These are phyloP conservation scores for Microdon myrmicae DNA, from an alignment of 2,888 invertebrate genomes.

Conservation along the genomic window DNA sequence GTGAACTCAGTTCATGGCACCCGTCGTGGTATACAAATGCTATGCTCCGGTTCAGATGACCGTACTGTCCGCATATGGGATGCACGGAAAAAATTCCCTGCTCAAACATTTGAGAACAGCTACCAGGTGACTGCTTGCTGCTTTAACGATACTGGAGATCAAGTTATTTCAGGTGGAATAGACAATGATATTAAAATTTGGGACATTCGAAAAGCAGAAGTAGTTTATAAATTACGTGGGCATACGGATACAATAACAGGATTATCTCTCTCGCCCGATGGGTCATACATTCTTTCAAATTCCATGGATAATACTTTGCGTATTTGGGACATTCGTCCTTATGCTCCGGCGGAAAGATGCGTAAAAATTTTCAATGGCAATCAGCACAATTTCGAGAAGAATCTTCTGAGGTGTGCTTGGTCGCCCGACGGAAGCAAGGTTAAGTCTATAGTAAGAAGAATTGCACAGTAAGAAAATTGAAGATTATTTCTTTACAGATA, in stretches of 20 bases:
- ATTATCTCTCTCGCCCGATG: conserved; percentile 71
- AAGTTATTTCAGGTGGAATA: conserved; percentile 93
- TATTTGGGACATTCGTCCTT: conserved; percentile 97
- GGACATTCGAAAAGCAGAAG: conserved; percentile 91
- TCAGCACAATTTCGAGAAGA: conserved; percentile 98
- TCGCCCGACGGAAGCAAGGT: conserved; percentile 92
- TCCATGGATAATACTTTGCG: conserved; percentile 96
- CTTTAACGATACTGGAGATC: conserved; percentile 96
- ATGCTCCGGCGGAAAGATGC: conserved; percentile 91
- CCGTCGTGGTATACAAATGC: conserved; percentile 86
- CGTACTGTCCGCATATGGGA: conserved; percentile 92
- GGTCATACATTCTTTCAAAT: conserved; percentile 92
- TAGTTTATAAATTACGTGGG: conserved; percentile 86
- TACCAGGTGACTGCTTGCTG: conserved; percentile 88
- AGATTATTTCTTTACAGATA: conserved; percentile 66
- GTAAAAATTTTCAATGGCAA: conserved; percentile 92
- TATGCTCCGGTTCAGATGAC: conserved; percentile 96
- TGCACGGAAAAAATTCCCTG: conserved; percentile 84
- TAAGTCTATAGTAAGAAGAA: background rate
- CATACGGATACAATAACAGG: conserved; percentile 97
- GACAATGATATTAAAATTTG: conserved; percentile 98
- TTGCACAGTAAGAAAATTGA: background rate
- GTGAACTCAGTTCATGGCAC: conserved; percentile 77
- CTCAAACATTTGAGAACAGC: conserved; percentile 76
- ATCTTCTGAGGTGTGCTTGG: conserved; percentile 93